A percentile compares a stretch with the other conserved stretches of the same genome.
Conservation (phyloP, 2,797 vertebrate genomes). For the Sebastes paucispinis region DNA sequence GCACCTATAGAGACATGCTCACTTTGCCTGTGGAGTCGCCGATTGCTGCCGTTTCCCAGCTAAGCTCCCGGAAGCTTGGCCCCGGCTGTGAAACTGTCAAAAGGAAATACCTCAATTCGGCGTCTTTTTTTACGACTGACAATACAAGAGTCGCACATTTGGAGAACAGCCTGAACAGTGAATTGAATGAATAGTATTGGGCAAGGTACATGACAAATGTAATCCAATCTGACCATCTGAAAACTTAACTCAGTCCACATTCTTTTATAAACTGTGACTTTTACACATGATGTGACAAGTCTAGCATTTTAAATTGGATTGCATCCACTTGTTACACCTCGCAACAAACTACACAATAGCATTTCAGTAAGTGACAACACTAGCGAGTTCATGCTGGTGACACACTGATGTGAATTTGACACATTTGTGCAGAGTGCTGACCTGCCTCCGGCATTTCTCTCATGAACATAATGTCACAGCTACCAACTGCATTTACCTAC, state of each 20-base stretch:
- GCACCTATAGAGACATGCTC: constrained; percentile 48
- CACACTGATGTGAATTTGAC: background rate
- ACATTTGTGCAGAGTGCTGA: background rate
- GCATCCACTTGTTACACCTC: background rate
- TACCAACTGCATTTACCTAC: background rate
- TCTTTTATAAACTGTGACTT: background rate
- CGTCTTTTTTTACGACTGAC: constrained; percentile 4
- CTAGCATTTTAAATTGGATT: background rate
- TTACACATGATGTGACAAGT: background rate
- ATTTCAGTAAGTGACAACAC: background rate
- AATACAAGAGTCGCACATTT: background rate
- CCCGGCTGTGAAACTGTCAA: constrained; percentile 13
- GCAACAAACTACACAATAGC: background rate
- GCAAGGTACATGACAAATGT: background rate
- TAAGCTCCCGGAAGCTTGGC: constrained; percentile 26
- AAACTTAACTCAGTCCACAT: too few relatives aligned
- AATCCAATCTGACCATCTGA: background rate
- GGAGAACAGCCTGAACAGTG: background rate
- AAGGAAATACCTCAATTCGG: background rate
- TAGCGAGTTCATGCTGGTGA: background rate
- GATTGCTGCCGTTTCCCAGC: constrained; percentile 29
- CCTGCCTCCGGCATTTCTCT: background rate
- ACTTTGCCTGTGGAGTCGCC: constrained; percentile 33
- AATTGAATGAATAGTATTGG: background rate
- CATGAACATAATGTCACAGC: background rate